phyloP scores from a whole-genome alignment of 2,113 vertebrate genomes.

The Cololabis saira region DNA sequence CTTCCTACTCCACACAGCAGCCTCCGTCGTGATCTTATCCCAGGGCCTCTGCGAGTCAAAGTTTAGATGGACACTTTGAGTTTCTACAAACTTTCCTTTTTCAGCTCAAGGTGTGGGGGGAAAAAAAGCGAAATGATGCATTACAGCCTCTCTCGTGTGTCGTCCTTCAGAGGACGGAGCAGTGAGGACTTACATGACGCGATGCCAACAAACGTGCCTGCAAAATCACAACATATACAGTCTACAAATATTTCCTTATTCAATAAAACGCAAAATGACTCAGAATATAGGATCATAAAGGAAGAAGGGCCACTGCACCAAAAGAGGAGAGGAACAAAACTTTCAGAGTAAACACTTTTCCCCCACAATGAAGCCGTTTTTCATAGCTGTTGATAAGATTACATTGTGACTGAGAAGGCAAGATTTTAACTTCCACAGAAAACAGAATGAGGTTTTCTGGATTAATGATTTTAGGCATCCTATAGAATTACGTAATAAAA shows the following conservation, averaged over 20 bases:
- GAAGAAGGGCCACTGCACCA: background rate
- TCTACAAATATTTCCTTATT: background rate
- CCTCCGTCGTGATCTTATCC: conserved; percentile 59
- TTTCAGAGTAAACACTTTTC: background rate
- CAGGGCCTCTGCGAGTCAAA: conserved; percentile 60
- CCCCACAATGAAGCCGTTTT: background rate
- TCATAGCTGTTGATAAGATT: conserved; percentile 5
- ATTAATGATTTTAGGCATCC: background rate
- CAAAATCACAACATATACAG: background rate
- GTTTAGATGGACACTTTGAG: conserved; percentile 53
- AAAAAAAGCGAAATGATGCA: background rate
- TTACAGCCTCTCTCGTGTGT: background rate
- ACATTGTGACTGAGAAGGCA: background rate
- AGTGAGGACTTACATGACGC: background rate
- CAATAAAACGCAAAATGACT: background rate
- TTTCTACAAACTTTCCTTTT: conserved; percentile 51
- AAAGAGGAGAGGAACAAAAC: background rate
- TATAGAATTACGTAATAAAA: conserved; percentile 3
- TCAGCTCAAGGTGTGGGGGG: background rate
- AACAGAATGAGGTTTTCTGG: background rate
- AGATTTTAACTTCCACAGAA: no score
- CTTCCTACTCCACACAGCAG: conserved; percentile 48
- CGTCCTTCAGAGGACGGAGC: background rate
- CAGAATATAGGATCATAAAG: background rate
- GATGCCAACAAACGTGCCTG: conserved; percentile 1